Evolutionary conservation across 2,113 vertebrate species (phyloP).

Genomic region (Donacobius atricapilla): DNA sequence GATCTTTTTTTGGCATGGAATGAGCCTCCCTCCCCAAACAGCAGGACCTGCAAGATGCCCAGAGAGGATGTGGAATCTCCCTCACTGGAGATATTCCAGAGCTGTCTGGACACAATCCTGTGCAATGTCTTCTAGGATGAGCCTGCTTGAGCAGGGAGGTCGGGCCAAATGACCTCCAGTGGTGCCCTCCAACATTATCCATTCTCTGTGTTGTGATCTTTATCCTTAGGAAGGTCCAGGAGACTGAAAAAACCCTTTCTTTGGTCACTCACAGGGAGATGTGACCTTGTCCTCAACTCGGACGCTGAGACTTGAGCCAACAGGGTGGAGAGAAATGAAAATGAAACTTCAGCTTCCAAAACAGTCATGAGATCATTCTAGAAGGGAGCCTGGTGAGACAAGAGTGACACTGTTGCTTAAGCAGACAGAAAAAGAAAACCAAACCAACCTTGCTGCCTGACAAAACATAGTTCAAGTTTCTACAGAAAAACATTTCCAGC

Average conservation of each 20-base stretch:
- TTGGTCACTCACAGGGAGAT: not conserved
- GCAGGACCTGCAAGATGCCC: not conserved
- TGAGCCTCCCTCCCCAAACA: not conserved
- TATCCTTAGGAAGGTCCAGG: not conserved
- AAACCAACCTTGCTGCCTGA: not conserved
- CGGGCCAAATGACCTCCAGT: not conserved
- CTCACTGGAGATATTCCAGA: not conserved
- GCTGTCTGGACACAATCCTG: not conserved
- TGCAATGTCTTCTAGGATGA: not conserved
- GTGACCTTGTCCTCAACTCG: not conserved
- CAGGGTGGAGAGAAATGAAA: not conserved
- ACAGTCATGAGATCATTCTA: not conserved
- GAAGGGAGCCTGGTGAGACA: not conserved
- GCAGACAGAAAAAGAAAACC: not conserved
- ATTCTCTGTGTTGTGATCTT: not conserved
- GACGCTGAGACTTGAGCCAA: not conserved
- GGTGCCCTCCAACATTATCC: not conserved
- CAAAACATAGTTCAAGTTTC: not conserved
- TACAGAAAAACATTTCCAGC: not conserved
- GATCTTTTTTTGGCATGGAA: not conserved
- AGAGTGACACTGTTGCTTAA: not conserved
- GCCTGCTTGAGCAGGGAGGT: not conserved
- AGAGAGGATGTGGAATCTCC: not conserved
- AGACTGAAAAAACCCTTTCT: not conserved
- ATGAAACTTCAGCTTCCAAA: not conserved